Conservation (phyloP, 2,888 invertebrate species). For the Poecilobothrus nobilitatus region DNA sequence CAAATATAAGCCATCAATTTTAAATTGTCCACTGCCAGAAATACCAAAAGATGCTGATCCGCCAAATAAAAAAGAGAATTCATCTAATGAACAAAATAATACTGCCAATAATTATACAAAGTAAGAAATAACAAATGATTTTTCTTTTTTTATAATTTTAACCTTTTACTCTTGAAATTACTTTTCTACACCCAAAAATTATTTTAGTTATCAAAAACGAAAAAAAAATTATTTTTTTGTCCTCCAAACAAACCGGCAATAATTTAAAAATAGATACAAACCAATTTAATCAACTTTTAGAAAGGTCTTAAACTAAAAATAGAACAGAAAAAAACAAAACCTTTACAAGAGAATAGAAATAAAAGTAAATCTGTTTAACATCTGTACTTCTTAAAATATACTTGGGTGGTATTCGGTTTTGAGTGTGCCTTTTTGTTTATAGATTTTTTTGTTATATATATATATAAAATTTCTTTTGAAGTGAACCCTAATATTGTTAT, state of each 20-base stretch:
- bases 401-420: not conserved
- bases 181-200: not conserved
- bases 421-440: no score
- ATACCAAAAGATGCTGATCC: slow-evolving; percentile 43
- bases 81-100: slow-evolving; percentile 32
- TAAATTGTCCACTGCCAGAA: slow-evolving; percentile 44
- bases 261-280: not conserved
- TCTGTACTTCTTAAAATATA: not conserved
- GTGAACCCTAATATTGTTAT: no score
- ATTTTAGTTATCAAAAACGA: not conserved
- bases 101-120: slow-evolving; percentile 35
- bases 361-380: not conserved
- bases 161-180: not conserved
- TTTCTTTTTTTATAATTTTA: not conserved
- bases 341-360: no score
- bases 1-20: slow-evolving; percentile 44
- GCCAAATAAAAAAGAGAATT: slow-evolving; percentile 32
- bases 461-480: no score
- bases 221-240: not conserved
- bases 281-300: not conserved
- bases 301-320: not conserved
- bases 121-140: slow-evolving; percentile 29
- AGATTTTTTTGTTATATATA: no score
- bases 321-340: not conserved
- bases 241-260: not conserved